Conservation (phyloP, 2,797 vertebrate species). For the Peromyscus eremicus region DNA sequence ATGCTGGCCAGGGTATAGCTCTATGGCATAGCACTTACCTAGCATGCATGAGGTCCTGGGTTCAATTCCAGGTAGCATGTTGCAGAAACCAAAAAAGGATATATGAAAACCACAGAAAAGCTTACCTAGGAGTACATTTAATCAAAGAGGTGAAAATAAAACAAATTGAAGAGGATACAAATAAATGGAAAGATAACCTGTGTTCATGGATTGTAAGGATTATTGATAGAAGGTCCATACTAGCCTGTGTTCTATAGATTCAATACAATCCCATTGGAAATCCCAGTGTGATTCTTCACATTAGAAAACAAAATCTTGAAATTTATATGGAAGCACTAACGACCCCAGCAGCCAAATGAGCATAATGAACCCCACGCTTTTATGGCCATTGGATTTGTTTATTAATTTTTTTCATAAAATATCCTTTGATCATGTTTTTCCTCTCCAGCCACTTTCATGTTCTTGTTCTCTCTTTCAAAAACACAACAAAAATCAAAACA, state of each 20-base stretch:
- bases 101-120: not conserved
- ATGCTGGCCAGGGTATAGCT: not conserved
- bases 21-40: not conserved
- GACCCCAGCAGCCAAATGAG: not conserved
- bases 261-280: not conserved
- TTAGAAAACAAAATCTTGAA: not conserved
- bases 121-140: not conserved
- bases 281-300: not conserved
- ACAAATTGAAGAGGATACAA: not conserved
- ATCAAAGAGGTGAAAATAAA: not conserved
- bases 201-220: not conserved
- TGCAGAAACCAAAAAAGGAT: not conserved
- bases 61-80: not conserved
- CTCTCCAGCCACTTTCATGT: not conserved
- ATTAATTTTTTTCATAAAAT: not conserved
- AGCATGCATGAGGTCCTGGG: not conserved
- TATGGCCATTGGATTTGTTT: not conserved
- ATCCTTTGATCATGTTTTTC: not conserved
- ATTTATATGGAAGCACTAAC: not conserved
- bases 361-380: not conserved
- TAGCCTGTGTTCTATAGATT: not conserved
- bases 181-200: not conserved
- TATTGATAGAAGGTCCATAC: not conserved
- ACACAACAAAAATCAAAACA: not conserved
- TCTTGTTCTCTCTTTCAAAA: not conserved